Base-by-base conservation (phyloP, 2,888 invertebrate genomes). In the Galerucella nymphaeae region DNA sequence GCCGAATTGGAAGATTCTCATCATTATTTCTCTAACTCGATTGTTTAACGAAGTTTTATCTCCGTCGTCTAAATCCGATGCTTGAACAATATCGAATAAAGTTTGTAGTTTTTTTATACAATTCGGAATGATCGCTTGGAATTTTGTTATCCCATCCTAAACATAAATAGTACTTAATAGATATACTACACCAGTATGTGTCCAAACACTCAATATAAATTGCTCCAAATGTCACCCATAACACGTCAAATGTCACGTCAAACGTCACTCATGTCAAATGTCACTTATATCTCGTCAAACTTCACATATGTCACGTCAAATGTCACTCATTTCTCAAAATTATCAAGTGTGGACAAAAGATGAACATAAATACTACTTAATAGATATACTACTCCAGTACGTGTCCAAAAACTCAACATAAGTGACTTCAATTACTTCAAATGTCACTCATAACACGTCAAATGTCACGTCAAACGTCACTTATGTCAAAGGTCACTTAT, bases 1-100 rank as follows among this genome's bases (percentile, higher is more conserved):
- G 13, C 96, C 96, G 83, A 96, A 94, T 84, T 94, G 93, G 87
- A 93, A 97, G 67, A 94, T 94, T 85, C 96, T 95, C 87, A 96
- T 93, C 76, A 97, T 87, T 65, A 94, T 93, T 84, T 94, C 94
- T 3, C 93, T 87, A 48, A 92, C 91, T 61, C 93, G 88, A 9
- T 91, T 91, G 57, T 90, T 86, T 14, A 94, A 87, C 6, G 91
- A 89, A 64, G 86, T 85, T 74, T 88, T 89, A 80, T 93, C 93
- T 23, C 83, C 81, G 72, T 91, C 92, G 61, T 89, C 89, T 69
- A 90, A 84, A 16, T 89, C 86, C 62, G 89, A 88, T 41, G 88
- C 86, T 59, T 87, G 85, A 77, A 88, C 86, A 66, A 90, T 86
- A 75, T 89, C 88, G 75, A 85, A 87, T 57, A 85, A 80, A 41